Percentiles rank a stretch among this genome's conserved stretches.
These are phyloP conservation scores for Andrena minutula DNA, from an alignment of 2,888 invertebrate species.

Conservation along the genomic window DNA sequence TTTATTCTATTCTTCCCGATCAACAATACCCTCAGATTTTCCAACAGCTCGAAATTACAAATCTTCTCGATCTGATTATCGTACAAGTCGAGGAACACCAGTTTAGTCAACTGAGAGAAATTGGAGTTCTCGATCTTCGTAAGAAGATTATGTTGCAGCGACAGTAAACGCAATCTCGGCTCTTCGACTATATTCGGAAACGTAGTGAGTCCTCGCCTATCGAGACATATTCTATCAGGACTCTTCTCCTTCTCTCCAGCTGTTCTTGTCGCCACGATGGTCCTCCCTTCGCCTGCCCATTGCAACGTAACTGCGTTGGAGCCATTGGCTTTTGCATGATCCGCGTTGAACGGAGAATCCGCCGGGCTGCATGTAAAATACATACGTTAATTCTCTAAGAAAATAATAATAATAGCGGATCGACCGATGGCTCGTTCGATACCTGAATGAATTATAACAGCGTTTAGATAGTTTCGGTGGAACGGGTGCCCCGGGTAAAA, in stretches of 20 bases:
- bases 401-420: not conserved
- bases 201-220: constrained; percentile 92
- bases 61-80: constrained; percentile 97
- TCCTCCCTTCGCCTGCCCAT: constrained; percentile 88
- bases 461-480: constrained; percentile 80
- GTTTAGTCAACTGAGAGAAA: constrained; percentile 88
- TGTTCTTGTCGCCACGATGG: constrained; percentile 89
- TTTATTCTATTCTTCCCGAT: constrained; percentile 96
- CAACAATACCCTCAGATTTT: constrained; percentile 93
- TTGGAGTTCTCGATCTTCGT: constrained; percentile 89
- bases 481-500: constrained; percentile 80
- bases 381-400: not conserved
- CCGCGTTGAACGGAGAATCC: constrained; percentile 74
- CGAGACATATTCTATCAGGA: constrained; percentile 95
- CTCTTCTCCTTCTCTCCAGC: constrained; percentile 92
- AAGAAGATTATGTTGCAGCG: constrained; percentile 96
- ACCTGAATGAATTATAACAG: constrained; percentile 81
- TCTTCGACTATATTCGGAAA: constrained; percentile 94
- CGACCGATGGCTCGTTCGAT: constrained; percentile 17
- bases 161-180: constrained; percentile 92
- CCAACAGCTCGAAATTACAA: constrained; percentile 91
- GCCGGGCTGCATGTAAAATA: constrained; percentile 65
- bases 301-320: constrained; percentile 81
- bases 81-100: constrained; percentile 97
- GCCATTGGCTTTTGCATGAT: constrained; percentile 79